A percentile compares a stretch with the other conserved stretches of the same genome.
phyloP scores from a whole-genome alignment of 2,888 invertebrate genomes.

The Pseudococcus jackbeardsleyi region DNA sequence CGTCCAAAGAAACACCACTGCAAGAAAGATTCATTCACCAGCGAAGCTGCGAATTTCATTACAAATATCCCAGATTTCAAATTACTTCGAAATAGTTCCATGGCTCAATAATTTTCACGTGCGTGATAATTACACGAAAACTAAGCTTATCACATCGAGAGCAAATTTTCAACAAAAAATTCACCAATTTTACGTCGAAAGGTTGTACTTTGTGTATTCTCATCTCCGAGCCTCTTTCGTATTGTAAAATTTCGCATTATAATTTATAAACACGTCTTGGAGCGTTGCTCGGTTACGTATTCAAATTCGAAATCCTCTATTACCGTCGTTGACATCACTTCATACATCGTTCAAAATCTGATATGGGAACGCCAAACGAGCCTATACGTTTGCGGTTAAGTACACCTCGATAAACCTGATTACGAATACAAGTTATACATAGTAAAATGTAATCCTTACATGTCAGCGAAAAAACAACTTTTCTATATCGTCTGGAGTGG shows the following conservation, averaged over 20 bases:
- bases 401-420: constrained; percentile 33
- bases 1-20: neutral
- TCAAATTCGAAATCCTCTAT: constrained; percentile 28
- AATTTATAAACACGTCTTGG: neutral
- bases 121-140: neutral
- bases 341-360: constrained; percentile 37
- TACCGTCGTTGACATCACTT: constrained; percentile 29
- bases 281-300: neutral
- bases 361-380: constrained; percentile 14
- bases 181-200: neutral
- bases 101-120: neutral
- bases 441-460: constrained; percentile 25
- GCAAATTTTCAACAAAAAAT: constrained; percentile 5
- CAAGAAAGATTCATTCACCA: neutral
- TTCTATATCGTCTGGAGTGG: neutral
- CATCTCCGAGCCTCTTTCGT: neutral
- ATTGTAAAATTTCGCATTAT: constrained; percentile 26
- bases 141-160: neutral
- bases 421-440: constrained; percentile 13
- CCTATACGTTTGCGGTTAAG: constrained; percentile 16
- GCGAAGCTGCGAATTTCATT: neutral
- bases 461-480: constrained; percentile 33
- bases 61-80: neutral
- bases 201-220: neutral
- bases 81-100: neutral